A percentile compares a stretch with the other conserved stretches of the same genome.
phyloP scores from a whole-genome alignment of 2,797 vertebrate species.

The Mycteria americana region DNA sequence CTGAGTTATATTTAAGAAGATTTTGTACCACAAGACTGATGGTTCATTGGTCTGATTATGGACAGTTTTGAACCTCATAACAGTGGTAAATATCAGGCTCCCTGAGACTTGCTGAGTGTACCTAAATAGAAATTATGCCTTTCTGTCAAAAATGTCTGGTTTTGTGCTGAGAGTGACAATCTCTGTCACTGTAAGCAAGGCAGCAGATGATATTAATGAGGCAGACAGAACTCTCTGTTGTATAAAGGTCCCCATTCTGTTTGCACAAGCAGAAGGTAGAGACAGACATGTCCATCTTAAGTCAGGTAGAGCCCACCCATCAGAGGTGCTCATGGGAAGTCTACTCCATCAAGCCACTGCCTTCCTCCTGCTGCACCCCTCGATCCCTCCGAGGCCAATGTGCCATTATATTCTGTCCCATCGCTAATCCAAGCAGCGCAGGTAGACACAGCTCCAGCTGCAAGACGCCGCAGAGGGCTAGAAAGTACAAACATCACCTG shows the following conservation, averaged over 20 bases:
- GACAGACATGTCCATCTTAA: not conserved
- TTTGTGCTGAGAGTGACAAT: not conserved
- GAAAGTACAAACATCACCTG: not conserved
- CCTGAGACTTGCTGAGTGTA: not conserved
- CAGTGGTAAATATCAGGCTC: not conserved
- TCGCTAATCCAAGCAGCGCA: not conserved
- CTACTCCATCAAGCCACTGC: not conserved
- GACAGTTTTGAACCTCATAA: not conserved
- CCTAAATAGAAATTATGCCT: not conserved
- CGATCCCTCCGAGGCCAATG: rapidly evolving
- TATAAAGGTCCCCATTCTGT: not conserved
- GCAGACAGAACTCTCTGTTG: not conserved
- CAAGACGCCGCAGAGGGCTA: not conserved
- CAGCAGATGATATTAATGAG: not conserved
- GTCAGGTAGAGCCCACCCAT: not conserved
- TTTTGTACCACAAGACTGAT: not conserved
- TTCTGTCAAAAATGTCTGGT: not conserved
- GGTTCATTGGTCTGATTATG: not conserved
- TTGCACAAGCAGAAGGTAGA: not conserved
- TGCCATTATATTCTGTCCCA: not conserved
- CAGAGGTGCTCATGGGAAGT: not conserved
- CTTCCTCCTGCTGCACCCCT: not conserved
- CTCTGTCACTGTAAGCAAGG: not conserved
- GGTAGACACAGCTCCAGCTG: not conserved
- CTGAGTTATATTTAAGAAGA: not conserved